Base-by-base conservation (phyloP, 1,140 invertebrate genomes). In the Drosophila ficusphila region DNA sequence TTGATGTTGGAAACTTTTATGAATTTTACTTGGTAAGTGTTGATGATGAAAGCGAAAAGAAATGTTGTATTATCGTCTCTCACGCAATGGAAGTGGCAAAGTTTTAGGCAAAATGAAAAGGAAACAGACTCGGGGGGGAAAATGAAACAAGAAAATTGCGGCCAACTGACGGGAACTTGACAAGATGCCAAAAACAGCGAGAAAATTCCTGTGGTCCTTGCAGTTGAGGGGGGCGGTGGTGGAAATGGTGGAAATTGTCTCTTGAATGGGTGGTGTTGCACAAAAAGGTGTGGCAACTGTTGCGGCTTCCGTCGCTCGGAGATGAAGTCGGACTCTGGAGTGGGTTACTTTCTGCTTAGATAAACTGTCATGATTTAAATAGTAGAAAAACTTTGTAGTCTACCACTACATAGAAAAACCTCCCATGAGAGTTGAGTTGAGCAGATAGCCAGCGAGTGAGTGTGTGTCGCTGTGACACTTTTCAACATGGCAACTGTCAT, bases 361-460 rank as follows among this genome's bases (percentile, higher is more conserved):
- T 85, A 85, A 85, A 85, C 82, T 86, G 82, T 64, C 82, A 86
- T 88, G 81, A 88, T 86, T 86, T 86, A 86, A 86, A 88, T 86
- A 81, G 83, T 78, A 75, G 77, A 86, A 86, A 86, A 86, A 86
- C 81, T 86, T 88, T 85, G 60, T 19, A 52, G 53, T 69, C n/a
- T n/a, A n/a, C n/a, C 71, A 34, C 58, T 49, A 61, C 52, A 79
- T 76, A 75, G 69, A 31, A 53, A 75, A 76, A 77, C 58, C 41
- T 60, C 48, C 34, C 41, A 31, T 36, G 44, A 4, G 29, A 44
- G 25, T 31, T 36, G 29, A 44, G 25, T 31, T 36, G n/a, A 9
- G 4, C 19, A 16, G 36, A 38, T 38, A 38, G 16, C 36, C 36
- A n/a, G 11, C 14, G 46, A 25, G 60, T 18, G 58, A 39, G 39